Base-by-base conservation (phyloP, 2,797 vertebrate species). In the Gallinago solitaria region DNA sequence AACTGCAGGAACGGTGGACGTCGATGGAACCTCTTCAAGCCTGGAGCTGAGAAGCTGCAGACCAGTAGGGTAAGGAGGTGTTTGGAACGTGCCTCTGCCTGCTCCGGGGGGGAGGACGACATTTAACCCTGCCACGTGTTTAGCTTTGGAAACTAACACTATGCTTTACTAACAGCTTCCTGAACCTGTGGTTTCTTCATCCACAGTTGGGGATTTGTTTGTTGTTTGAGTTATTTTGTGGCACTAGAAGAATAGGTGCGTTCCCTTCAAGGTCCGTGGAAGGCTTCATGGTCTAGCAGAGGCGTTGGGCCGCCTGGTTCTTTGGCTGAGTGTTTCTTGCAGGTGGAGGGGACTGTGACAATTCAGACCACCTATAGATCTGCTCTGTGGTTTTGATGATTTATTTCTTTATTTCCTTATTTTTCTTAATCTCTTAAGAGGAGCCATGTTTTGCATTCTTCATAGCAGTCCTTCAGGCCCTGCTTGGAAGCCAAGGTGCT, bases 31-130 rank as follows among this genome's bases (percentile, higher is more conserved):
- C 96, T 98, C 68, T 95, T 99, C 67, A 98, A 98, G 96, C 98
- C 98, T 20, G 98, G 98, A 76, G 99, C 98, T n/a, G 98, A 99
- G 95, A 98, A 99, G 20, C 98, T 99, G 75, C 98, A 98, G 75
- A 98, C 99, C 94, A 98, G 98, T 95, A 96, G 99, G 94, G 98
- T 99, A 98, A 99, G 98, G 98, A 56, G 51, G 4, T 16, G 45
- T 76, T 43, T 64, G 83, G 21, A 53, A 11, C 9, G 0, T 10
- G 23, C 51, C 74, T 83, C 68, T 51, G 45, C 68, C 56, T 80
- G 78, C 75, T 23, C 21, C 11, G 10, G 45, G 20, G 76, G 30
- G 13, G 64, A 4, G 13, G 39, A 39, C 39, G 35, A 37, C 37
- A 1, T n/a, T 84, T 68, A 41, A 41, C 56, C 56, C 78, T 83